Base-by-base conservation (phyloP, 2,113 vertebrate species). In the Callorhinus ursinus region DNA sequence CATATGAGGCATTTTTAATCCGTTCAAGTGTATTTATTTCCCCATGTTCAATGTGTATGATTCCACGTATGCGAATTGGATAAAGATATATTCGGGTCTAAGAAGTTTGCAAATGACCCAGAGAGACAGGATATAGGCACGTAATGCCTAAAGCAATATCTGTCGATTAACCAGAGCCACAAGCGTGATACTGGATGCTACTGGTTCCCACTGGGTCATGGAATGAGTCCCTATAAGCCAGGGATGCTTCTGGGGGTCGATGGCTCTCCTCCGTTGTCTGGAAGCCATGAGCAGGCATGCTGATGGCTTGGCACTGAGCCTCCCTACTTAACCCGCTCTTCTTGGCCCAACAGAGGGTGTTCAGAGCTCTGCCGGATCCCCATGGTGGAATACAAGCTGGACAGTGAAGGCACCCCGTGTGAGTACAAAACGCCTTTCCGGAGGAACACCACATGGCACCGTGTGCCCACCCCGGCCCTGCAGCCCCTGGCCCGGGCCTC, bases 391-490 rank as follows among this genome's bases (percentile, higher is more conserved):
- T 99, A 99, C 98, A 99, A 99, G 98, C 99, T 99, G 36, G 99
- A 99, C 99, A 99, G 99, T 1, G 99, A 99, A 98, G 99, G 99
- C 31, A 99, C 99, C 5, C 99, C 99, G 90, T 99, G 99, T 67
- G 99, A 99, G 98, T 99, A 99, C 98, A 99, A 99, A 99, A 99
- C 99, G 11, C 99, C 99, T 89, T 99, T 99, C 99, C 99, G 99
- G 98, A 99, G 99, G 97, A 99, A 99, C 98, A 99, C 99, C 93
- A 99, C 99, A 13, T 99, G 99, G 99, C 99, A 99, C 98, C 99
- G 99, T 10, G 99, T 99, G 97, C 99, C 99, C 98, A 98, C 99
- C 31, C 98, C 99, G 33, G 99, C 99, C 28, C 99, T 99, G 61
- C 99, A 99, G 97, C 98, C 99, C 22, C 98, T 99, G 57, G 98